Percentiles rank a stretch among this genome's conserved stretches.
These are phyloP conservation scores for Gortyna flavago DNA, from an alignment of 2,888 invertebrate genomes.

Conservation along the genomic window DNA sequence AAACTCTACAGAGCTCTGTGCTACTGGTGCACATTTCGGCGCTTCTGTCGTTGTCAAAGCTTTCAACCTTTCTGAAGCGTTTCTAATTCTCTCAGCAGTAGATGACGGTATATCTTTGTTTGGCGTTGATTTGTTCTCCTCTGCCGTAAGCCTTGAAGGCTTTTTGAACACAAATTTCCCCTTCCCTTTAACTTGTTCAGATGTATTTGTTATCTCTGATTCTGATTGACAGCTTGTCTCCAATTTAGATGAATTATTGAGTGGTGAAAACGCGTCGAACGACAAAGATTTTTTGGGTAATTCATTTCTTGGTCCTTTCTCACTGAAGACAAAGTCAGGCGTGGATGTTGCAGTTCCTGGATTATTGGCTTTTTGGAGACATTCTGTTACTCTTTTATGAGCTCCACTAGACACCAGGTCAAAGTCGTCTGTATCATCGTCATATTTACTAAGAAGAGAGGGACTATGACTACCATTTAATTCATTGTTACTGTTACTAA, in stretches of 20 bases:
- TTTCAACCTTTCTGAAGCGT: conserved; percentile 80
- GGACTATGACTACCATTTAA: conserved; percentile 63
- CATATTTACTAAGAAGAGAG: conserved; percentile 67
- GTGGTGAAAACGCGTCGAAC: conserved; percentile 77
- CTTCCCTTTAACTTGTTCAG: conserved; percentile 76
- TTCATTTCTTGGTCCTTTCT: conserved; percentile 72
- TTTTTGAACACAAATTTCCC: conserved; percentile 86
- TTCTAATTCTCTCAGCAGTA: conserved; percentile 82
- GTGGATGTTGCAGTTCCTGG: conserved; percentile 74
- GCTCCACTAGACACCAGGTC: conserved; percentile 72
- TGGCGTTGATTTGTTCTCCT: conserved; percentile 72
- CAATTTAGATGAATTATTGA: conserved; percentile 68
- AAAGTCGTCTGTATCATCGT: conserved; percentile 76
- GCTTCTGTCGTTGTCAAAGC: conserved; percentile 75
- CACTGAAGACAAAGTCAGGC: conserved; percentile 74
- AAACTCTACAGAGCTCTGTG: conserved; percentile 84
- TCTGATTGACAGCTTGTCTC: conserved; percentile 73
- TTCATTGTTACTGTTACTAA: conserved; percentile 64
- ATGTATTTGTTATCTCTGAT: conserved; percentile 65
- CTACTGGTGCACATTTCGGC: conserved; percentile 71
- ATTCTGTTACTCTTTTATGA: conserved; percentile 58
- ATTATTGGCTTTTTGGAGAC: conserved; percentile 32
- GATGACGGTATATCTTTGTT: conserved; percentile 77
- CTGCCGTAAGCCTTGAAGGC: conserved; percentile 77
- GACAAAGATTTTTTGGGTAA: conserved; percentile 77